These are phyloP conservation scores for Seira ritae DNA, from an alignment of 2,888 invertebrate genomes.

Conservation along the genomic window DNA sequence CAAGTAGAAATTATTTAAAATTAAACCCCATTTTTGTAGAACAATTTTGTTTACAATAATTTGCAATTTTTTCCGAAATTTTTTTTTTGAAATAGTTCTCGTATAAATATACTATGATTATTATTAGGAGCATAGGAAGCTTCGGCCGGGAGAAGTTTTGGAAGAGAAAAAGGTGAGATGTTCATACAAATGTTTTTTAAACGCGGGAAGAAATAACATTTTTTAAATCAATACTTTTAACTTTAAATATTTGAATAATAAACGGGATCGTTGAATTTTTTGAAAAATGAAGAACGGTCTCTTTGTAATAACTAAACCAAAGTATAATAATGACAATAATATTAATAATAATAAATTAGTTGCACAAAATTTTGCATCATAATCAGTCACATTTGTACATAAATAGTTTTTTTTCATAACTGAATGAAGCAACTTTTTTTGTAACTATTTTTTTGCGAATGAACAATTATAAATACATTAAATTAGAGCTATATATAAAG, in stretches of 20 bases:
- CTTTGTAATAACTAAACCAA: not conserved
- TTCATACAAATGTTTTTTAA: not conserved
- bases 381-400: no score
- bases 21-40: not conserved
- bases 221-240: not conserved
- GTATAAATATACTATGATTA: constrained; percentile 66
- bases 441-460: not conserved
- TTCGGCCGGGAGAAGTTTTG: constrained; percentile 94
- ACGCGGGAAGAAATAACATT: constrained; percentile 2
- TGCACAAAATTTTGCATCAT: not conserved
- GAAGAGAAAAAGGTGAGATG: constrained; percentile 93
- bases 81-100: constrained; percentile 46
- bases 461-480: not conserved
- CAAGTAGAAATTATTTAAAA: not conserved
- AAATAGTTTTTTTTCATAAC: not conserved
- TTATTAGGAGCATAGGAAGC: constrained; percentile 90
- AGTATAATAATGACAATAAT: not conserved
- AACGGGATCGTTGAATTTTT: not conserved
- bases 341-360: not conserved
- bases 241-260: not conserved
- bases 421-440: constrained; percentile 5
- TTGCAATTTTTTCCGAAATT: not conserved
- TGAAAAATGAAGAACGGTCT: not conserved
- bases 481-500: not conserved
- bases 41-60: not conserved